Evolutionary conservation across 2,888 invertebrate species (phyloP).

Genomic region (Eumerus sabulonum): DNA sequence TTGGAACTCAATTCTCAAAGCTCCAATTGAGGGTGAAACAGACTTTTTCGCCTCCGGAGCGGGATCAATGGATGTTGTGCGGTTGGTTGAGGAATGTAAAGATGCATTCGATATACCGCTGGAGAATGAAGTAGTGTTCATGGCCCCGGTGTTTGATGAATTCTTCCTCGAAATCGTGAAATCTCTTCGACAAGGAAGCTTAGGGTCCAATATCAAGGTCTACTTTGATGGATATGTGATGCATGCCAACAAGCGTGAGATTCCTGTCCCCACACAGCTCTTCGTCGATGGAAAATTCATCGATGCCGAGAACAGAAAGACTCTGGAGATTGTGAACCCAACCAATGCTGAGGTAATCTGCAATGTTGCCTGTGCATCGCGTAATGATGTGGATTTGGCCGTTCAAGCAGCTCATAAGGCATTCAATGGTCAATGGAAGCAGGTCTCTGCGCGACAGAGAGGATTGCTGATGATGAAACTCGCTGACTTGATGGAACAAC

Average conservation of each 20-base stretch:
- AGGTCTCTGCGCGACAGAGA: constrained; percentile 94
- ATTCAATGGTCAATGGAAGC: constrained; percentile 96
- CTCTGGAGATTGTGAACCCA: constrained; percentile 88
- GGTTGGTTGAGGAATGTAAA: constrained; percentile 93
- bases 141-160: constrained; percentile 93
- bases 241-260: constrained; percentile 89
- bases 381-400: constrained; percentile 91
- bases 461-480: constrained; percentile 91
- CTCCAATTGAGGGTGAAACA: constrained; percentile 86
- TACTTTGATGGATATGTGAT: constrained; percentile 87
- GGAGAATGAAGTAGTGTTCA: constrained; percentile 94
- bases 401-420: constrained; percentile 93
- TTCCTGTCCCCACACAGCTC: constrained; percentile 92
- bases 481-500: constrained; percentile 96
- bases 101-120: constrained; percentile 87
- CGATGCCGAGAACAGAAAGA: constrained; percentile 85
- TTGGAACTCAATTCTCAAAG: constrained; percentile 92
- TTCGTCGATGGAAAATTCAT: constrained; percentile 96
- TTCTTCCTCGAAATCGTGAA: constrained; percentile 86
- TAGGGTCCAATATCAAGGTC: constrained; percentile 80
- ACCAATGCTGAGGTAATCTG: constrained; percentile 90
- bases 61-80: constrained; percentile 98
- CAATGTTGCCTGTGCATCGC: constrained; percentile 86
- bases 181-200: constrained; percentile 83
- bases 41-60: constrained; percentile 97